Conservation (phyloP, 2,797 vertebrate species). For the Bradypodion ventrale region DNA sequence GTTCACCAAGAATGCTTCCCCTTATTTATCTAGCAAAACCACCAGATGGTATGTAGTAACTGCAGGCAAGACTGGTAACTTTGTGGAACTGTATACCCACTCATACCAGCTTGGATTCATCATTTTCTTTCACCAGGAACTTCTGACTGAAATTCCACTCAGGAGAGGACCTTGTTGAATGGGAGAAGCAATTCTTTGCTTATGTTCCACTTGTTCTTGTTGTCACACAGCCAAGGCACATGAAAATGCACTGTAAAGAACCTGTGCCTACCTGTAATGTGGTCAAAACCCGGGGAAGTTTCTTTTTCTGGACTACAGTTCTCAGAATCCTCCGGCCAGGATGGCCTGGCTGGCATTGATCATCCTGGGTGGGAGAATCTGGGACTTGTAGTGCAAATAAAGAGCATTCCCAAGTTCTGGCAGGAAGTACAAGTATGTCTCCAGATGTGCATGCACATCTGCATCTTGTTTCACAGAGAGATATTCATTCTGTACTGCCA, state of each 20-base stretch:
- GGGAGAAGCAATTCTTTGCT: too few relatives aligned
- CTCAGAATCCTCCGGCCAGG: too few relatives aligned
- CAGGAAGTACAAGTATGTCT: too few relatives aligned
- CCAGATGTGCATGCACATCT: neutral
- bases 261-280: neutral
- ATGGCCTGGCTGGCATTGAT: too few relatives aligned
- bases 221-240: neutral
- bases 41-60: neutral
- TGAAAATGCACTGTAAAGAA: neutral
- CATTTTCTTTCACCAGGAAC: too few relatives aligned
- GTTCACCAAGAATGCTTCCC: neutral
- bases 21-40: neutral
- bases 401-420: too few relatives aligned
- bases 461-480: neutral
- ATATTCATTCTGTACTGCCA: neutral
- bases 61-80: neutral
- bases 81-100: neutral
- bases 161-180: too few relatives aligned
- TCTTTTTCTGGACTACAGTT: too few relatives aligned
- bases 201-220: neutral
- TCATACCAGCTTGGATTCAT: too few relatives aligned
- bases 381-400: too few relatives aligned
- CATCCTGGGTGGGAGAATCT: too few relatives aligned
- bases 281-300: neutral
- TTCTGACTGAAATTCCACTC: too few relatives aligned